A percentile compares a stretch with the other conserved stretches of the same genome.
Conservation (phyloP, 2,888 invertebrate species). For the Tortricodes alternella region DNA sequence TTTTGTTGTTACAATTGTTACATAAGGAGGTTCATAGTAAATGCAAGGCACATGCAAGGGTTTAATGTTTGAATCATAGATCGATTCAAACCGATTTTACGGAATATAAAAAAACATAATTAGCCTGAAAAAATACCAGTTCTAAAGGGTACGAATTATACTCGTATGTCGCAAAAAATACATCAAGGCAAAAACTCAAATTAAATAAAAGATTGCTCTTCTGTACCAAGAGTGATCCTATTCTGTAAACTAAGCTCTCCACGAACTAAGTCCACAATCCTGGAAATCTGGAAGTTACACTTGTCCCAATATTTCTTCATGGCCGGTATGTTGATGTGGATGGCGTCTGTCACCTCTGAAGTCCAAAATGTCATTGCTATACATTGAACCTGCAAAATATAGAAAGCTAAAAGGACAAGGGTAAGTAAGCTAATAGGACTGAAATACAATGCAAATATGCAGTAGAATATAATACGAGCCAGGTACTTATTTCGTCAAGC, state of each 20-base stretch:
- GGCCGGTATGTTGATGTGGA: slow-evolving; percentile 81
- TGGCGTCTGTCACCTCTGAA: slow-evolving; percentile 90
- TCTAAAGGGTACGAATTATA: no score
- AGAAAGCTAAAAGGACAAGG: background rate
- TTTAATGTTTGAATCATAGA: no score
- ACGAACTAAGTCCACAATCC: slow-evolving; percentile 92
- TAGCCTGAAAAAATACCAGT: no score
- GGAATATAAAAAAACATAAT: no score
- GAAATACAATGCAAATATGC: background rate
- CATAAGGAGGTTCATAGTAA: no score
- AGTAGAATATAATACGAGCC: no score
- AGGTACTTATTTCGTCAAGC: no score
- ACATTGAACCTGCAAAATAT: slow-evolving; percentile 85
- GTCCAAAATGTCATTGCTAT: slow-evolving; percentile 96
- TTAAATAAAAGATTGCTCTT: background rate
- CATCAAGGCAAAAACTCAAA: no score
- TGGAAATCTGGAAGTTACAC: slow-evolving; percentile 90
- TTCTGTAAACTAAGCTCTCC: slow-evolving; percentile 93
- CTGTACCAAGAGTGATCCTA: slow-evolving; percentile 90
- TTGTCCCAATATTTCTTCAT: slow-evolving; percentile 86
- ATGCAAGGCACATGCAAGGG: no score
- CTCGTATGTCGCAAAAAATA: no score
- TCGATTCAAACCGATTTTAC: no score
- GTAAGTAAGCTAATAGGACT: background rate
- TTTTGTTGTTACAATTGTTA: no score